phyloP scores from a whole-genome alignment of 2,113 vertebrate species.

The Silurus glanis region DNA sequence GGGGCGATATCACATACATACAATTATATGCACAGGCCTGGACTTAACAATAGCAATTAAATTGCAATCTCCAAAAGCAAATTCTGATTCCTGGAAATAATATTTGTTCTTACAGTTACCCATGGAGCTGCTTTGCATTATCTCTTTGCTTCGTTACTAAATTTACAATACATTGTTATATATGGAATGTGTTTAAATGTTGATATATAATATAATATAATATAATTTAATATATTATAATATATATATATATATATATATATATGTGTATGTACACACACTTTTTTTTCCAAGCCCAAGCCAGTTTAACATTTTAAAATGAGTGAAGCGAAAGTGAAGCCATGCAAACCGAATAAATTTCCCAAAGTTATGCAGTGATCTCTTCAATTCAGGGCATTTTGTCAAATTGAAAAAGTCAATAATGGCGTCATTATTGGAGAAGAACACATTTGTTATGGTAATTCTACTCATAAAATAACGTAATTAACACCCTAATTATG shows the following conservation, averaged over 20 bases:
- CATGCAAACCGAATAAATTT: background rate
- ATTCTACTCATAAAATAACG: slow-evolving; percentile 48
- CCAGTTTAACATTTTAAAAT: background rate
- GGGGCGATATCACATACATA: background rate
- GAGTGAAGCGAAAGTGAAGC: background rate
- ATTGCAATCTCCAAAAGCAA: slow-evolving; percentile 55
- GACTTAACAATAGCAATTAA: slow-evolving; percentile 55
- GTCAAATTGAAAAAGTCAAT: slow-evolving; percentile 44
- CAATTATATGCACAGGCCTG: slow-evolving; percentile 1
- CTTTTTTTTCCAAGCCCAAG: background rate
- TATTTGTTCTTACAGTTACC: background rate
- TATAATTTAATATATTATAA: too few relatives aligned
- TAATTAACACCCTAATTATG: slow-evolving; percentile 51
- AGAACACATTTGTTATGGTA: slow-evolving; percentile 50
- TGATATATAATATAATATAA: too few relatives aligned
- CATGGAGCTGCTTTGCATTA: background rate
- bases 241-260: background rate
- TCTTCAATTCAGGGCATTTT: slow-evolving; percentile 9
- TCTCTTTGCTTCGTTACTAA: background rate
- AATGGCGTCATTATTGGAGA: slow-evolving; percentile 43
- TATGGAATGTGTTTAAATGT: background rate
- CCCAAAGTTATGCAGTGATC: slow-evolving; percentile 14
- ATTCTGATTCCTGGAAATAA: background rate
- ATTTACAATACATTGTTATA: background rate
- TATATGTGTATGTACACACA: too few relatives aligned